phyloP scores from a whole-genome alignment of 1,140 invertebrate genomes.

The Hycleus cichorii region DNA sequence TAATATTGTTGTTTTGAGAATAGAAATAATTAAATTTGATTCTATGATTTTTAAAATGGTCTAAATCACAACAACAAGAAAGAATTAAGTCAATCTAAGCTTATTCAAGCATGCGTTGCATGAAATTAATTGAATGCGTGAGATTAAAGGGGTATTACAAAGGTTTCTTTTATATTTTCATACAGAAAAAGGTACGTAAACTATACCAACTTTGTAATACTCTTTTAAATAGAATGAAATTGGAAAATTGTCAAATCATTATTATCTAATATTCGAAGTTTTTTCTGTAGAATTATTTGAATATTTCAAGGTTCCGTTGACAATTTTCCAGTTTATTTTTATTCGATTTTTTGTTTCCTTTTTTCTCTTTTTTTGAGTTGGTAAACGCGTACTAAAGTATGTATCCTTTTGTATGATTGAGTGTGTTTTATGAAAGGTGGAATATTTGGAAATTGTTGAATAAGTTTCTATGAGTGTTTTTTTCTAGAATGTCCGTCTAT shows the following conservation, averaged over 20 bases:
- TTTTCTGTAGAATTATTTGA: too few species aligned
- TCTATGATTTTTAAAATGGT: constrained; percentile 2
- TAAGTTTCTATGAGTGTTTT: neutral
- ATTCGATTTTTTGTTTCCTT: too few species aligned
- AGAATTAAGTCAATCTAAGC: constrained; percentile 23
- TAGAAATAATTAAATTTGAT: constrained; percentile 12
- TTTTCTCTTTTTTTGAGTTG: constrained; percentile 8
- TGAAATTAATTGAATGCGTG: constrained; percentile 24
- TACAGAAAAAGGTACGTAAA: neutral
- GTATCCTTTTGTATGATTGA: constrained; percentile 21
- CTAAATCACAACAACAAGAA: constrained; percentile 13
- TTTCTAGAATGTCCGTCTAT: too few species aligned
- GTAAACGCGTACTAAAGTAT: constrained; percentile 30
- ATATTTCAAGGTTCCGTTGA: neutral
- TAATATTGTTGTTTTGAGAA: constrained; percentile 33
- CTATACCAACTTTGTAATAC: constrained; percentile 3
- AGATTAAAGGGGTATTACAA: constrained; percentile 9
- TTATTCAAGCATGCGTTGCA: constrained; percentile 27
- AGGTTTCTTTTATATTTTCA: neutral
- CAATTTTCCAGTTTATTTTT: constrained; percentile 17
- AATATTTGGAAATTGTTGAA: constrained; percentile 29
- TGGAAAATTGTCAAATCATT: constrained; percentile 15
- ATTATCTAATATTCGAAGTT: too few species aligned
- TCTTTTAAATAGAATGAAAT: constrained; percentile 15
- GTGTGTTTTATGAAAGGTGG: constrained; percentile 26